phyloP scores from a whole-genome alignment of 2,113 vertebrate species.

The Sminthopsis crassicaudata region DNA sequence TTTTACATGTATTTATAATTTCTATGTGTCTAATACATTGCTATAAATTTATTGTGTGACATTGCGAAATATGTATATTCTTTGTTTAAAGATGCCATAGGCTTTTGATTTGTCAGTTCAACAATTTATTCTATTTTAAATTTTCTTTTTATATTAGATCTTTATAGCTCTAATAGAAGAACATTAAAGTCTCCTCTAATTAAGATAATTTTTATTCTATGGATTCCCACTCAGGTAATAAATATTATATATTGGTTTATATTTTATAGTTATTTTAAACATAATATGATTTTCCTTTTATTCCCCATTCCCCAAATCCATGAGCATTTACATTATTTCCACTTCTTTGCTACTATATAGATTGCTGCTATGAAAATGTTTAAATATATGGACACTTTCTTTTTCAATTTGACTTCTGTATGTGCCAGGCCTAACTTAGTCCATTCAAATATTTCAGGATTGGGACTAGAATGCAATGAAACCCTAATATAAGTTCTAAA shows the following conservation, averaged over 20 bases:
- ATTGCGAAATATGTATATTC: background rate
- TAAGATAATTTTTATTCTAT: background rate
- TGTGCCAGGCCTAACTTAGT: background rate
- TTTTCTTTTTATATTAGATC: background rate
- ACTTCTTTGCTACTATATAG: background rate
- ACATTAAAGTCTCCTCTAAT: background rate
- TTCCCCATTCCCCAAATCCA: background rate
- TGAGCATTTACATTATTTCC: background rate
- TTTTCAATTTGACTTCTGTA: background rate
- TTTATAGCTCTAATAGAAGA: background rate
- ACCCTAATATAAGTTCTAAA: background rate
- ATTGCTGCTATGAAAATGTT: background rate
- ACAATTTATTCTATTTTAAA: background rate
- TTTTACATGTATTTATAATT: background rate
- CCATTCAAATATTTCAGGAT: background rate
- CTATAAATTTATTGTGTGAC: background rate
- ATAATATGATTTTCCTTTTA: background rate
- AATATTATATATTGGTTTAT: background rate
- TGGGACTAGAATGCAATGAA: background rate
- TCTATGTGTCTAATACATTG: background rate
- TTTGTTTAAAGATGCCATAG: background rate
- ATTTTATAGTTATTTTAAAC: background rate
- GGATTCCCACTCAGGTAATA: background rate
- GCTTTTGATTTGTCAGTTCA: background rate
- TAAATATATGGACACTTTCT: background rate